These are phyloP conservation scores for Mythimna ferrago DNA, from an alignment of 2,888 invertebrate species.

Conservation along the genomic window DNA sequence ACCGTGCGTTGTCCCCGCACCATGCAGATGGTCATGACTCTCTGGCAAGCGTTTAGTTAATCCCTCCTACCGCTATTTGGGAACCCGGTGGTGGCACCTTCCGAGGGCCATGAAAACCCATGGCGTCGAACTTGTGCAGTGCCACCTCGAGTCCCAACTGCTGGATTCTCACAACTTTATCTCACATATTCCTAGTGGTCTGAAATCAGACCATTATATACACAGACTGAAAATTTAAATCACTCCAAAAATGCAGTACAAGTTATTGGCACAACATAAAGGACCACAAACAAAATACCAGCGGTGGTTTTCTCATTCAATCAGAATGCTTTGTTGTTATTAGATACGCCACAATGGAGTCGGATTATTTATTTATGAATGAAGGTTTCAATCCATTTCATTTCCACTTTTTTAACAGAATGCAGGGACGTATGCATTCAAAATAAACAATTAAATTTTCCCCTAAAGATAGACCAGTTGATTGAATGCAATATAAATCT, in stretches of 20 bases:
- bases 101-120: too few species aligned
- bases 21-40: too few species aligned
- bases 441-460: neutral
- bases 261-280: neutral
- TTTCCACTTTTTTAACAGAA: too few species aligned
- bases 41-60: too few species aligned
- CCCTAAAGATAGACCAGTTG: neutral
- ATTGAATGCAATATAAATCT: neutral
- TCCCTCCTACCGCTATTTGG: too few species aligned
- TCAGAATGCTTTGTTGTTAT: slow-evolving; percentile 4
- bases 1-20: too few species aligned
- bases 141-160: too few species aligned
- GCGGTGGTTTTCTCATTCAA: slow-evolving; percentile 1
- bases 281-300: neutral
- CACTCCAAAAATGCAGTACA: neutral
- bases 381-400: neutral
- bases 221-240: neutral
- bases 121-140: too few species aligned
- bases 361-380: neutral
- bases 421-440: neutral
- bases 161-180: too few species aligned
- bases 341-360: neutral
- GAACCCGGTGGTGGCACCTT: too few species aligned
- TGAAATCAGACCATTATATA: neutral
- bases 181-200: too few species aligned